A percentile compares a stretch with the other conserved stretches of the same genome.
These are phyloP conservation scores for Psammodynastes pulverulentus DNA, from an alignment of 2,113 vertebrate species.

Conservation along the genomic window DNA sequence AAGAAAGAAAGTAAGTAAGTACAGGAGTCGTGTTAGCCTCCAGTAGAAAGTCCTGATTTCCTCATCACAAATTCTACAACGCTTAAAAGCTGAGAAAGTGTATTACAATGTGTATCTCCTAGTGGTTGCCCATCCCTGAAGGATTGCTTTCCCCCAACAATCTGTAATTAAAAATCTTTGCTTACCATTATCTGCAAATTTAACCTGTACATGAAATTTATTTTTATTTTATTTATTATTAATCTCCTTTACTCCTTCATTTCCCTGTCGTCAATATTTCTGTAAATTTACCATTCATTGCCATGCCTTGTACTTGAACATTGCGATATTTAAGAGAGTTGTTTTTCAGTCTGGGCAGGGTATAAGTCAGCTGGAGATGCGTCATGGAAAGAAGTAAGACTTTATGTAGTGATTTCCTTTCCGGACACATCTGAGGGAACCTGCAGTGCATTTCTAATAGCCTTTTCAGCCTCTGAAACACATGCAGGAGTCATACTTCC, in stretches of 20 bases:
- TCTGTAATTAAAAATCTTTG: neutral
- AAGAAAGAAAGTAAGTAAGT: neutral
- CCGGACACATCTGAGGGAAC: neutral
- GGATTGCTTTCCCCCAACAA: neutral
- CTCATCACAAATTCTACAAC: neutral
- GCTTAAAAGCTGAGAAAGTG: neutral
- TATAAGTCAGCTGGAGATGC: neutral
- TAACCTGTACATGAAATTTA: neutral
- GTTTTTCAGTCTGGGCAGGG: neutral
- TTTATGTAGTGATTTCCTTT: conserved; percentile 7
- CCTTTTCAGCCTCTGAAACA: neutral
- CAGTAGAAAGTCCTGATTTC: neutral
- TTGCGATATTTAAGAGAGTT: neutral
- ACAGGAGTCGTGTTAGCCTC: neutral
- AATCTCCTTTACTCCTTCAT: neutral
- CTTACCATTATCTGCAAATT: neutral
- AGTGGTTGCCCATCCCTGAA: neutral
- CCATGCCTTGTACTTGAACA: conserved; percentile 2
- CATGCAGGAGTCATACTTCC: neutral
- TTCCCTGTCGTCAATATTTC: neutral
- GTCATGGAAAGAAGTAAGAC: neutral
- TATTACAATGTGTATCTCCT: neutral
- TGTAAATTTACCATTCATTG: neutral
- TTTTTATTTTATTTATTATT: neutral
- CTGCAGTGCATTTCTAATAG: conserved; percentile 1